Conservation (phyloP, 2,113 vertebrate genomes). For the Percina caprodes region DNA sequence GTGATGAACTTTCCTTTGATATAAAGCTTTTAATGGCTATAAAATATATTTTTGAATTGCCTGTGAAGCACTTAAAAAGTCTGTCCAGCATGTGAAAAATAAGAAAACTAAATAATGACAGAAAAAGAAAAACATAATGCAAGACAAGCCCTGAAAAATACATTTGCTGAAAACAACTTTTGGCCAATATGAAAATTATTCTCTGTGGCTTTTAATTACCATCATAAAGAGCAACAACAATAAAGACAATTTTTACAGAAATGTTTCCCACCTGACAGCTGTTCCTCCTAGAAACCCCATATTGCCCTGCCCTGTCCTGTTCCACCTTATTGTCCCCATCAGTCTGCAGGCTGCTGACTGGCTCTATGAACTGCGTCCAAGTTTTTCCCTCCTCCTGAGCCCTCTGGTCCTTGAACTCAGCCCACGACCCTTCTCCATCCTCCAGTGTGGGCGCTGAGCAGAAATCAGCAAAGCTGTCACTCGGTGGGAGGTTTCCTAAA, state of each 20-base stretch:
- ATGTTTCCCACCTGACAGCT: constrained; percentile 83
- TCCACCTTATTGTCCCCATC: constrained; percentile 62
- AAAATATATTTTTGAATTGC: not conserved
- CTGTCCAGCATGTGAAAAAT: not conserved
- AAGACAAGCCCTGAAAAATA: not conserved
- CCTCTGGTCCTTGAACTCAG: constrained; percentile 86
- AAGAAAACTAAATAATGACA: not conserved
- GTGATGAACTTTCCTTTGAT: rapidly evolving
- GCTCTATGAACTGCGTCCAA: constrained; percentile 88
- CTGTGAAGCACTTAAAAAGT: not conserved
- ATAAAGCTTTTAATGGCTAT: not conserved
- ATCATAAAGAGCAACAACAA: not conserved
- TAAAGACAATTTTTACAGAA: not conserved
- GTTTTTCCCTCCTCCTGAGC: constrained; percentile 74
- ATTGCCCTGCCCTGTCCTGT: constrained; percentile 76
- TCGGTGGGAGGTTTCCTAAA: constrained; percentile 82
- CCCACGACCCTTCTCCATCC: constrained; percentile 84
- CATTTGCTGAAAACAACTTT: not conserved
- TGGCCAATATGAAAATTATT: not conserved
- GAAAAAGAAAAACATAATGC: not conserved
- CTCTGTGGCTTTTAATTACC: not conserved
- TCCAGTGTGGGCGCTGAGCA: constrained; percentile 86
- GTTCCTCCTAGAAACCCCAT: constrained; percentile 75
- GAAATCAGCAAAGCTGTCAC: constrained; percentile 96
- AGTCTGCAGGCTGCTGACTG: constrained; percentile 73